A percentile compares a stretch with the other conserved stretches of the same genome.
Conservation (phyloP, 1,140 invertebrate genomes). For the Hestina assimilis region DNA sequence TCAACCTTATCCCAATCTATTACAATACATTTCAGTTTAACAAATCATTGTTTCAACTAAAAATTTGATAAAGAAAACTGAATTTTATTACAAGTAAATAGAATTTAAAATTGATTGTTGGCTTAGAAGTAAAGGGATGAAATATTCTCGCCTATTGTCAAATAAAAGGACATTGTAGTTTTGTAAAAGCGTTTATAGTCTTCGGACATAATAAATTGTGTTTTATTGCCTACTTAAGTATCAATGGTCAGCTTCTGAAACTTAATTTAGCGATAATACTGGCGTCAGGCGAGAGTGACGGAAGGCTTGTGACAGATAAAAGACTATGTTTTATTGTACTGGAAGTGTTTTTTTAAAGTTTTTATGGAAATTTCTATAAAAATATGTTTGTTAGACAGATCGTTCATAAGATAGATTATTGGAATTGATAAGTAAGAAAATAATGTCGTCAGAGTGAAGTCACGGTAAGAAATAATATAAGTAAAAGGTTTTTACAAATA, state of each 20-base stretch:
- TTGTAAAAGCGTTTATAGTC: conserved; percentile 43
- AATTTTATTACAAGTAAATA: background rate
- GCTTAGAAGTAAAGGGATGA: background rate
- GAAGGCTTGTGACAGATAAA: background rate
- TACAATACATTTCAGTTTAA: background rate
- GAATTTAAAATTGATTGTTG: background rate
- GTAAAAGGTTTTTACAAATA: too few species aligned
- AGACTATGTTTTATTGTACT: too few species aligned
- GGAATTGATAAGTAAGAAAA: too few species aligned
- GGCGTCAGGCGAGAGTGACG: background rate
- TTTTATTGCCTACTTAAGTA: conserved; percentile 56
- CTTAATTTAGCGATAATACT: conserved; percentile 35
- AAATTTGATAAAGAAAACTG: background rate
- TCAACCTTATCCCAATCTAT: background rate
- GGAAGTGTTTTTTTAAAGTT: background rate
- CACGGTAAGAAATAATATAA: too few species aligned
- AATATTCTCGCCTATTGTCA: conserved; percentile 31
- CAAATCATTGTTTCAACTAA: background rate
- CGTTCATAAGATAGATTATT: too few species aligned
- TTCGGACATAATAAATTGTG: conserved; percentile 63
- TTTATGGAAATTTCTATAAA: too few species aligned
- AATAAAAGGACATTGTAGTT: conserved; percentile 30
- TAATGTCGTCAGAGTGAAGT: too few species aligned
- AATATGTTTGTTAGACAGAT: too few species aligned
- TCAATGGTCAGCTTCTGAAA: conserved; percentile 45